Evolutionary conservation across 1,140 invertebrate species (phyloP).

Genomic region (Drosophila punjabiensis): DNA sequence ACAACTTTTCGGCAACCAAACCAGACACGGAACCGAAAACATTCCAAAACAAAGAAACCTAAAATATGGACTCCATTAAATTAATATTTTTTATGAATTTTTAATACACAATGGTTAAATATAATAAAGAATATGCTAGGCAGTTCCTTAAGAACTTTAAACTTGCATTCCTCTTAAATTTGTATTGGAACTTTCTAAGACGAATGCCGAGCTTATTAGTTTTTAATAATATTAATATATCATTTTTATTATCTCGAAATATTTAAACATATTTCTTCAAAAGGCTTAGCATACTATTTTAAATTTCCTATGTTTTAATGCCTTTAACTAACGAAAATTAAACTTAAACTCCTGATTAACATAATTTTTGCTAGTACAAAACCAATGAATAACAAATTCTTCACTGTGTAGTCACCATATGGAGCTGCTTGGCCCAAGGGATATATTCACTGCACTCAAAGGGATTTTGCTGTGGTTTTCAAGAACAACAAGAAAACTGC

Average conservation of each 20-base stretch:
- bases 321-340: no score
- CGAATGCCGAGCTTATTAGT: neutral
- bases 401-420: conserved; percentile 12
- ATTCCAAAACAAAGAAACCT: neutral
- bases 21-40: neutral
- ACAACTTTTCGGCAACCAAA: conserved; percentile 15
- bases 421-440: conserved; percentile 8
- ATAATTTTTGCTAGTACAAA: neutral
- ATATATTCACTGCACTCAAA: conserved; percentile 36
- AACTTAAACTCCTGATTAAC: neutral
- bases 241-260: no score
- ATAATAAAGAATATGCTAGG: neutral
- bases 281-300: no score
- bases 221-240: no score
- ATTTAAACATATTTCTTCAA: no score
- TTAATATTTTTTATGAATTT: neutral
- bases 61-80: neutral
- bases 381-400: neutral
- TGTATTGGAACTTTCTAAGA: no score
- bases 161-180: neutral
- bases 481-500: conserved; percentile 49
- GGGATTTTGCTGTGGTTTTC: conserved; percentile 33
- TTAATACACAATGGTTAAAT: neutral
- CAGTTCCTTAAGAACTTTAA: neutral
- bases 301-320: no score